Evolutionary conservation across 2,113 vertebrate species (phyloP), one percentile per base, ranked within the genome.

Genomic region (Stercorarius parasiticus): DNA sequence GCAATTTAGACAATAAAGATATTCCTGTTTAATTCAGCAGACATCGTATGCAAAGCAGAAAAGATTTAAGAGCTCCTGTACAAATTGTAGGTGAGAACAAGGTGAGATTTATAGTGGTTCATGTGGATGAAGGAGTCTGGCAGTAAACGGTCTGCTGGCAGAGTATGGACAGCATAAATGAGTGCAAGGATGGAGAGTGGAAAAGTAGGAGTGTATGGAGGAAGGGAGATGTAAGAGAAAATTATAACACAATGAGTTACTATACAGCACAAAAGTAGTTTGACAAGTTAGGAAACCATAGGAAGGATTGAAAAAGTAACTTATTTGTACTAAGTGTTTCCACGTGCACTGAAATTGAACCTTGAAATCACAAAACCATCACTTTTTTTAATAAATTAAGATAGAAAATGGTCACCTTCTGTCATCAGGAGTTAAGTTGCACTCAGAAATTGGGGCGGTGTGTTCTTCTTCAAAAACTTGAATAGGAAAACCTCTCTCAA

Each of bases 371-470:
- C 26, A 64, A 29, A 77, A 30, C 5, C 13, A 13, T 26, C 15
- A 58, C 16, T 22, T 18, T 43, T 71, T 47, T 25, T 42, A 52
- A 88, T 20, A 53, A 73, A 32, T 85, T 50, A 49, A 8, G 42
- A 70, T 27, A 78, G 38, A 69, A 82, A 82, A 56, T 14, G 11
- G 70, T 96, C 90, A 99, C 98, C 98, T 98, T 97, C 94, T 98
- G 89, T 94, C 97, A 93, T 98, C 97, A 27, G 97, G 96, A 36
- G 98, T 97, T 86, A 98, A 21, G 34, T 86, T 97, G 80, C 98
- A 99, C 64, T 98, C 97, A 16, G 91, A 96, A 90, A 99, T 82
- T 30, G 98, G 97, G 53, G 95, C 97, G 1, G 77, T 74, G 23
- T 98, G 98, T 55, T 93, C 29, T 10, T 95, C 87, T 19, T 97